Percentiles rank a stretch among this genome's conserved stretches.
These are phyloP conservation scores for Papilio helenus DNA, from an alignment of 1,140 invertebrate species.

Conservation along the genomic window DNA sequence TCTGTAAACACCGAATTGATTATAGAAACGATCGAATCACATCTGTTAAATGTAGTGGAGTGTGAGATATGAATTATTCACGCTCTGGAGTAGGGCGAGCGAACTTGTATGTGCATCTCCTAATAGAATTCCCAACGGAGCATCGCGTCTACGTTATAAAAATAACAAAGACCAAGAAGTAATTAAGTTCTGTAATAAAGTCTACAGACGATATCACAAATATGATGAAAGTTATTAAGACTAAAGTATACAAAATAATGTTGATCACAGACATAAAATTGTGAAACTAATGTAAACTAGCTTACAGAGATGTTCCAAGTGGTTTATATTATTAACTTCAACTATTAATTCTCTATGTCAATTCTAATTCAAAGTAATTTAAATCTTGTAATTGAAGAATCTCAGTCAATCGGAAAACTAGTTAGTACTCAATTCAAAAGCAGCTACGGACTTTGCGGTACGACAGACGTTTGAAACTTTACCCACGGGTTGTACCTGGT, in stretches of 20 bases:
- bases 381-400: background rate
- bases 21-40: background rate
- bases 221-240: background rate
- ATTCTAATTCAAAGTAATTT: conserved; percentile 4
- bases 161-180: background rate
- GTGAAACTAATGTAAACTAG: background rate
- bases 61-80: background rate
- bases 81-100: background rate
- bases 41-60: background rate
- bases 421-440: background rate
- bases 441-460: background rate
- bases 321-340: background rate
- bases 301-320: background rate
- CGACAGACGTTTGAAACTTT: background rate
- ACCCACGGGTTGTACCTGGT: background rate
- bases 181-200: background rate
- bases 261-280: background rate
- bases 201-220: background rate
- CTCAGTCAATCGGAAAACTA: conserved; percentile 7
- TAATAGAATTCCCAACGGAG: background rate
- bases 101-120: background rate
- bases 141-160: background rate
- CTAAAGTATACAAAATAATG: background rate
- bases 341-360: background rate
- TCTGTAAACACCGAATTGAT: background rate